Percentiles rank a stretch among this genome's conserved stretches.
Conservation (phyloP, 2,888 invertebrate genomes). For the Plebejus melissa region DNA sequence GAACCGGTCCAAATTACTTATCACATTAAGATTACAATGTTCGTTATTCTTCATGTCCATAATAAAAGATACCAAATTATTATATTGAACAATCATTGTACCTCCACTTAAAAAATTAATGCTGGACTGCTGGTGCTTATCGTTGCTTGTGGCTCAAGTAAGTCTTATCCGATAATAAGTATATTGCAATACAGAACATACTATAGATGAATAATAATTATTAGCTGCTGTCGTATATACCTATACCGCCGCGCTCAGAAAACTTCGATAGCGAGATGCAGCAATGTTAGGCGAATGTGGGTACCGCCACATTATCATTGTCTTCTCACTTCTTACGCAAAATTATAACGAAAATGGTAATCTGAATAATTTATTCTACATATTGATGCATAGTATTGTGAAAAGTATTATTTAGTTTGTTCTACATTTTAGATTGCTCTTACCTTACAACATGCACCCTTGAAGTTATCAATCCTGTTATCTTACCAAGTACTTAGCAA, state of each 20-base stretch:
- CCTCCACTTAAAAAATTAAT: not conserved
- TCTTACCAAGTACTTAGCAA: constrained; percentile 55
- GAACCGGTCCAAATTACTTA: not conserved
- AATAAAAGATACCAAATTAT: not conserved
- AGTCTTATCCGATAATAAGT: too few species aligned
- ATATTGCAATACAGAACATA: too few species aligned
- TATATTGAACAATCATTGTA: not conserved
- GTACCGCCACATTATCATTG: too few species aligned
- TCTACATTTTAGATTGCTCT: constrained; percentile 32
- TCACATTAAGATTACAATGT: not conserved
- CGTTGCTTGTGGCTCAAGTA: not conserved
- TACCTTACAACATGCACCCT: constrained; percentile 50
- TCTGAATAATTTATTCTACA: not conserved
- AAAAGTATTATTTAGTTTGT: not conserved
- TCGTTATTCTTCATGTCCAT: not conserved
- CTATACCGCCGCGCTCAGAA: too few species aligned
- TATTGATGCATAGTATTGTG: not conserved
- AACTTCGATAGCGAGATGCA: too few species aligned
- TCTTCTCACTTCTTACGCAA: not conserved
- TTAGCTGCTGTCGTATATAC: too few species aligned
- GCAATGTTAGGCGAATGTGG: too few species aligned
- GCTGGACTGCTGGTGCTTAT: not conserved
- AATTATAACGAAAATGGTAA: not conserved
- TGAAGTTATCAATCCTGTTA: constrained; percentile 65
- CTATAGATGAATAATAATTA: too few species aligned